Evolutionary conservation across 2,888 invertebrate species (phyloP), one percentile per base, ranked within the genome.

Genomic region (Lasioglossum leucozonium): DNA sequence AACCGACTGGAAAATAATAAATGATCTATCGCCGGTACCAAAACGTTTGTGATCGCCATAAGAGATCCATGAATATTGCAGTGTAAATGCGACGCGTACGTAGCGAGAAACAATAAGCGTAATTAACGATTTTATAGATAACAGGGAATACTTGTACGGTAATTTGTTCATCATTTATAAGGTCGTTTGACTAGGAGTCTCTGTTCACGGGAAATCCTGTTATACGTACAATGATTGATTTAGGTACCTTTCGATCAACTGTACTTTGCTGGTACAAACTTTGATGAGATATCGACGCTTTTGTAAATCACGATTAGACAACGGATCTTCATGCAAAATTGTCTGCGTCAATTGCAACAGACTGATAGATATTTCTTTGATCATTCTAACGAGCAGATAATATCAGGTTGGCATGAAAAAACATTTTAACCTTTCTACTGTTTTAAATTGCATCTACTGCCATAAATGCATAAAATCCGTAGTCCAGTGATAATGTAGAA

Each of bases 51-150:
- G 30, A 62, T 22, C 10, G 11, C 30, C 30, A 6, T 58, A 26
- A 55, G 13, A 58, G 40, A 58, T 42, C 58, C 67, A 18, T 69
- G 13, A 18, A 71, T 47, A 55, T 69, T n/a, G 69, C 73, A 79
- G 69, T 73, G 73, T 73, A 58, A 26, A 40, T 74, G 58, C 3
- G 22, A 51, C 26, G 26, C 58, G 51, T 18, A 51, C 22, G 22
- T 22, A 51, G 8, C 58, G 37, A 10, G 65, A 22, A 4, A 26
- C 34, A 26, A 30, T 10, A 26, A 72, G 74, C 5, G 26, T 72
- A 51, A 75, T 82, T 71, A 75, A 80, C 26, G 2, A 58, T 58
- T 26, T 58, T 13, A 11, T 58, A 26, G 30, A 65, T 51, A 22
- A 18, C 22, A 34, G 40, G 47, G 58, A 34, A 62, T 37, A 34